Evolutionary conservation across 1,140 invertebrate species (phyloP), one percentile per base, ranked within the genome.

Genomic region (Zaprionus inermis): DNA sequence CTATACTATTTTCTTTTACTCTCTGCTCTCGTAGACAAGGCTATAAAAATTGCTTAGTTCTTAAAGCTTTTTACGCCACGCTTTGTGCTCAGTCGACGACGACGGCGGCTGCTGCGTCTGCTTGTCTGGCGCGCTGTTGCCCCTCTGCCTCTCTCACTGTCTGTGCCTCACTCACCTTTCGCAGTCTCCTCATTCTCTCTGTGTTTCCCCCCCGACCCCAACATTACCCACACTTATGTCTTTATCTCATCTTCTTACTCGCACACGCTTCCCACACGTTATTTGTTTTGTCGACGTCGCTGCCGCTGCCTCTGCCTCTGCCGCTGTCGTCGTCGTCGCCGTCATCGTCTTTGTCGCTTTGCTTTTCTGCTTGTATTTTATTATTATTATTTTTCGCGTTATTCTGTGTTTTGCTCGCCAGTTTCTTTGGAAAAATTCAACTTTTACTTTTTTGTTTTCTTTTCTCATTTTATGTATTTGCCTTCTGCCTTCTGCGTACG

Each of bases 381-480:
- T 85, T 85, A 85, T 85, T 88, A 86, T 88, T 88, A 88, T 88
- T 88, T 86, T 88, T 89, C 81, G 84, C 84, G 84, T 79, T 80
- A 89, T 89, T 89, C 85, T 89, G 57, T 89, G 84, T 89, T 89
- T 89, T 89, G 84, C 85, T 89, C 84, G 55, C 78, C 81, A 74
- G 85, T 79, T 89, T 89, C 84, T 89, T 88, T 85, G 78, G 81
- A 78, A 84, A 89, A 89, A 85, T 81, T 83, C 61, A 76, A 85
- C 75, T 80, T 89, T 89, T 90, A 78, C 75, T 80, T 89, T 38
- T 84, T 83, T 75, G 63, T 79, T 79, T 82, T 78, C 46, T 77
- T 71, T 28, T 28, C 24, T 28, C 5, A 3, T 28, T 28, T 68
- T 73, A 76, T 71, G 51, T 85, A 81, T 81, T 81, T 85, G 77